Evolutionary conservation across 35 echinoderm and acorn worm species (phyloP).

Genomic region (Strongylocentrotus purpuratus): DNA sequence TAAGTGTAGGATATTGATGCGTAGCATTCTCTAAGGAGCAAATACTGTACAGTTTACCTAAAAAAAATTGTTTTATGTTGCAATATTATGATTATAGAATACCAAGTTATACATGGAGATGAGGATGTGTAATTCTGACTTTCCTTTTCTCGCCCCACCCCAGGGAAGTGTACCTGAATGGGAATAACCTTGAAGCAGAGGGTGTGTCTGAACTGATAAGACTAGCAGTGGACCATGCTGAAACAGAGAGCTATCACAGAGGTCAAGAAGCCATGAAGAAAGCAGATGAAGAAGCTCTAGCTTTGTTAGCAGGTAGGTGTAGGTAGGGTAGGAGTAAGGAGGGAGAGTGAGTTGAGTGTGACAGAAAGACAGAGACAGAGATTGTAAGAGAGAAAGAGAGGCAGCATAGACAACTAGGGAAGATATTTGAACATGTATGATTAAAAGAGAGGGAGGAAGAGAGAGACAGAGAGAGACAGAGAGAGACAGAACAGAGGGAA

Average conservation of each 20-base stretch:
- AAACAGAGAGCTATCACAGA: conserved; percentile 80
- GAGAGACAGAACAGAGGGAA: too few species aligned
- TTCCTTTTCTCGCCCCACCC: background rate
- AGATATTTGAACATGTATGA: too few species aligned
- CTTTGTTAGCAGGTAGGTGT: conserved; percentile 59
- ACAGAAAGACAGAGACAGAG: conserved; percentile 47
- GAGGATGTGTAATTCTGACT: too few species aligned
- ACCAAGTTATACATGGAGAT: too few species aligned
- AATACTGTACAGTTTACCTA: too few species aligned
- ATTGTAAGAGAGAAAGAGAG: conserved; percentile 33
- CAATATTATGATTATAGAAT: too few species aligned
- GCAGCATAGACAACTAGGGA: too few species aligned
- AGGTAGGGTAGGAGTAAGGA: background rate
- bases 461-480: too few species aligned
- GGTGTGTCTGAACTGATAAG: conserved; percentile 89
- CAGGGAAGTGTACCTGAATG: conserved; percentile 92
- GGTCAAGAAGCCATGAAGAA: conserved; percentile 53
- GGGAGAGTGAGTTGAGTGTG: background rate
- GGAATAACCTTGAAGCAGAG: conserved; percentile 90
- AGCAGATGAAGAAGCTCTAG: conserved; percentile 83
- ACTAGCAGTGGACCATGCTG: conserved; percentile 82
- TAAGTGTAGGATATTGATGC: too few species aligned
- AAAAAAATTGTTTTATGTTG: too few species aligned
- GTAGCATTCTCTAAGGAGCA: too few species aligned
- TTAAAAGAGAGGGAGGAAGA: too few species aligned